phyloP scores from a whole-genome alignment of 2,888 invertebrate genomes.

The Mythimna ferrago region DNA sequence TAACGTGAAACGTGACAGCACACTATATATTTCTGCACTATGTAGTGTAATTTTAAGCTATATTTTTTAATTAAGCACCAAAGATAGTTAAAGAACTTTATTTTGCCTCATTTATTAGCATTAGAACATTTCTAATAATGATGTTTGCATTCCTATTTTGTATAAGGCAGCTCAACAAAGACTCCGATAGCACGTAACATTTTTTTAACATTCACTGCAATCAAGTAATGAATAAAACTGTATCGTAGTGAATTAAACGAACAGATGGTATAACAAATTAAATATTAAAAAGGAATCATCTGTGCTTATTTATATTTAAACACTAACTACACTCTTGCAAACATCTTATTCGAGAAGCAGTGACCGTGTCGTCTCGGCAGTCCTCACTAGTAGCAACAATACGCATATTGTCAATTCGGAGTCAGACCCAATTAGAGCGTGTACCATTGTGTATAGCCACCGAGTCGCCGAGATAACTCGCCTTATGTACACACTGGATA shows the following conservation, averaged over 20 bases:
- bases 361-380: constrained; percentile 29
- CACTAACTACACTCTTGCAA: neutral
- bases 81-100: neutral
- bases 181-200: neutral
- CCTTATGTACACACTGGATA: constrained; percentile 4
- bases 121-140: neutral
- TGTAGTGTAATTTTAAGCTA: neutral
- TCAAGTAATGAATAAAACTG: neutral
- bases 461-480: constrained; percentile 4
- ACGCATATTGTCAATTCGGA: constrained; percentile 36
- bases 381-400: constrained; percentile 30
- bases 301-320: neutral
- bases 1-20: constrained; percentile 9
- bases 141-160: neutral
- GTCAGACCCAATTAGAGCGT: constrained; percentile 46
- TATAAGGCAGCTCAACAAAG: neutral
- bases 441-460: constrained; percentile 30
- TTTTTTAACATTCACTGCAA: neutral
- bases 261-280: neutral
- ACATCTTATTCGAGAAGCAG: constrained; percentile 35
- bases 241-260: neutral
- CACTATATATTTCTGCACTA: neutral
- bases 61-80: neutral
- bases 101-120: neutral
- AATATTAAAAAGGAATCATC: neutral